These are phyloP conservation scores for Saccopteryx leptura DNA, from an alignment of 2,113 vertebrate genomes.

Conservation along the genomic window DNA sequence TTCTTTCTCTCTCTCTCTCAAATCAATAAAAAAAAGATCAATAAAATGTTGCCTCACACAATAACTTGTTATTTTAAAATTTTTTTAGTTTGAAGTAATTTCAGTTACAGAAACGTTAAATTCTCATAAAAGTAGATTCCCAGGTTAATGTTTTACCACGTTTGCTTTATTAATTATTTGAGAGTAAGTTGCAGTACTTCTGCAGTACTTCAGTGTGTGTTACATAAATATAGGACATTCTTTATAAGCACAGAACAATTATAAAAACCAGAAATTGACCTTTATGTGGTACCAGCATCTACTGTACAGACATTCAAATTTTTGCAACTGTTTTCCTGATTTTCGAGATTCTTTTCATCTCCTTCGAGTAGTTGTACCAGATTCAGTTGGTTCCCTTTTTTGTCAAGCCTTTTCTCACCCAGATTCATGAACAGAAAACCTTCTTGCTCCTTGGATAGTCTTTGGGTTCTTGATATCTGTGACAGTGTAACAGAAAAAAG, in stretches of 20 bases:
- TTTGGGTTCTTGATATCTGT: background rate
- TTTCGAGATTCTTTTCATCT: constrained; percentile 14
- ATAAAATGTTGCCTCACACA: background rate
- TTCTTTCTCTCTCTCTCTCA: too few relatives aligned
- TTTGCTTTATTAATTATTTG: background rate
- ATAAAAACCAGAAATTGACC: constrained; percentile 25
- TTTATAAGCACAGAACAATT: constrained; percentile 30
- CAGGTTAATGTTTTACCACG: background rate
- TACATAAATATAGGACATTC: constrained; percentile 24
- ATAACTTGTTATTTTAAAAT: background rate
- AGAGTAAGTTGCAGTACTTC: constrained; percentile 27
- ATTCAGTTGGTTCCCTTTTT: background rate
- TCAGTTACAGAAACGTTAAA: background rate
- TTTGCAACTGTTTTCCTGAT: background rate
- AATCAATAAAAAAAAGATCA: background rate
- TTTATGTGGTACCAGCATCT: background rate
- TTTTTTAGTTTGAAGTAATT: constrained; percentile 7
- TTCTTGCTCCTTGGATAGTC: background rate
- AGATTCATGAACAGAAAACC: background rate
- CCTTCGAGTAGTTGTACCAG: background rate
- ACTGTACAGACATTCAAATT: background rate
- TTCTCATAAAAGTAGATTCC: background rate
- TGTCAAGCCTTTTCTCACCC: background rate
- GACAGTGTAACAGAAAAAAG: background rate
- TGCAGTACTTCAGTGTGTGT: background rate